A percentile compares a stretch with the other conserved stretches of the same genome.
Evolutionary conservation across 2,113 vertebrate species (phyloP).

Genomic region (Leucosticte australis): DNA sequence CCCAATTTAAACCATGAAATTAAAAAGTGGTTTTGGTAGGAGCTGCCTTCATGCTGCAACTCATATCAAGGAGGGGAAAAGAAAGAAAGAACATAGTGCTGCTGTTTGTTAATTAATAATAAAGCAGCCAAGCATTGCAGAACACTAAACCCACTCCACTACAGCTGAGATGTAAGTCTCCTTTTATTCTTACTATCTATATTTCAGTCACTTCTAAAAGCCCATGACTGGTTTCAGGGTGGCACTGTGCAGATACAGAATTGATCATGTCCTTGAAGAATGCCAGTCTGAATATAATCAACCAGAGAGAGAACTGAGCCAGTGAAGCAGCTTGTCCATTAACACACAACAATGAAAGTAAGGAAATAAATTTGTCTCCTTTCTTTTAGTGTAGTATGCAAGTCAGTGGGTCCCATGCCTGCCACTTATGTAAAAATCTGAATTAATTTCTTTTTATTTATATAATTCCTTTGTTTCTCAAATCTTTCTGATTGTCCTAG

Average conservation of each 20-base stretch:
- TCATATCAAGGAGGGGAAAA: conserved; percentile 57
- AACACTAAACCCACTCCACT: conserved; percentile 15
- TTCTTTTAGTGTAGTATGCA: neutral
- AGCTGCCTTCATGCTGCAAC: conserved; percentile 59
- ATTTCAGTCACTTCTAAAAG: conserved; percentile 25
- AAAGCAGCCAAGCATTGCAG: conserved; percentile 51
- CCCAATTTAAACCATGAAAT: conserved; percentile 73
- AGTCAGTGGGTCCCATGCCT: neutral
- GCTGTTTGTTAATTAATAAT: conserved; percentile 72
- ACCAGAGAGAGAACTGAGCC: neutral
- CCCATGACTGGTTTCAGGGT: neutral
- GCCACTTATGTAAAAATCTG: neutral
- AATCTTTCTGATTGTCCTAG: neutral
- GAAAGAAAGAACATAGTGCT: conserved; percentile 55
- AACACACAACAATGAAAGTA: neutral
- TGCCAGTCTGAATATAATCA: neutral
- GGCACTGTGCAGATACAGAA: neutral
- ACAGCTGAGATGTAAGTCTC: neutral
- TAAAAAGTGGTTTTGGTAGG: conserved; percentile 65
- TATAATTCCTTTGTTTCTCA: neutral
- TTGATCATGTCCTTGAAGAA: conserved; percentile 10
- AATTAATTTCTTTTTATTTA: neutral
- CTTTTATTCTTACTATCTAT: neutral
- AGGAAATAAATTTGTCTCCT: neutral
- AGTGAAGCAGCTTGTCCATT: conserved; percentile 6